A percentile compares a stretch with the other conserved stretches of the same genome.
Evolutionary conservation across 2,113 vertebrate genomes (phyloP).

Genomic region (Xyliphius kryptos): DNA sequence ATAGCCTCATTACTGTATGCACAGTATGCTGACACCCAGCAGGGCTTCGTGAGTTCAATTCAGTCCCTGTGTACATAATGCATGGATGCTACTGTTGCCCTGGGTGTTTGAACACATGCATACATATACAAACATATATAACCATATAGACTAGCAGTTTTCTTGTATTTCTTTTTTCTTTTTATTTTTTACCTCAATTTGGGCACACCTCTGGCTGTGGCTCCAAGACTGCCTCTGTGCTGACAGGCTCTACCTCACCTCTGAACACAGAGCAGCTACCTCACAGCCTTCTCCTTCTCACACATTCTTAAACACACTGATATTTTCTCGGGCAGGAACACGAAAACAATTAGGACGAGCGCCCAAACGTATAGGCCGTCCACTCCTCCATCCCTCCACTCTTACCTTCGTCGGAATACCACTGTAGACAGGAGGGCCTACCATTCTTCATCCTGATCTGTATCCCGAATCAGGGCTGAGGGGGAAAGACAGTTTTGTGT

Average conservation of each 20-base stretch:
- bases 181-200: slow-evolving; percentile 64
- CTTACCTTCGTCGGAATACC: slow-evolving; percentile 59
- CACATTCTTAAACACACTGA: slow-evolving; percentile 35
- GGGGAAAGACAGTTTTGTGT: slow-evolving; percentile 46
- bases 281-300: slow-evolving; percentile 51
- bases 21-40: slow-evolving; percentile 54
- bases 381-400: slow-evolving; percentile 45
- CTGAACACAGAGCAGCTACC: slow-evolving; percentile 68
- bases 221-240: slow-evolving; percentile 60
- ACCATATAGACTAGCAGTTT: slow-evolving; percentile 41
- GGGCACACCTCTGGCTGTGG: slow-evolving; percentile 64
- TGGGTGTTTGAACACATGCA: slow-evolving; percentile 25
- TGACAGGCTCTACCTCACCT: slow-evolving; percentile 75
- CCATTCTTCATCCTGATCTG: slow-evolving; percentile 45
- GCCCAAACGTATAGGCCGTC: slow-evolving; percentile 15
- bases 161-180: slow-evolving; percentile 44
- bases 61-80: slow-evolving; percentile 23
- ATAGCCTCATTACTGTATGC: slow-evolving; percentile 69
- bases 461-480: slow-evolving; percentile 35
- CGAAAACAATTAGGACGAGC: slow-evolving; percentile 30
- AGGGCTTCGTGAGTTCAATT: slow-evolving; percentile 53
- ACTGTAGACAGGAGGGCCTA: slow-evolving; percentile 70
- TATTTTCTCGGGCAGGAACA: slow-evolving; percentile 34
- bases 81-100: slow-evolving; percentile 37
- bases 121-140: slow-evolving; percentile 25